Base-by-base conservation (phyloP, 2,797 vertebrate genomes). In the Epinephelus awoara region DNA sequence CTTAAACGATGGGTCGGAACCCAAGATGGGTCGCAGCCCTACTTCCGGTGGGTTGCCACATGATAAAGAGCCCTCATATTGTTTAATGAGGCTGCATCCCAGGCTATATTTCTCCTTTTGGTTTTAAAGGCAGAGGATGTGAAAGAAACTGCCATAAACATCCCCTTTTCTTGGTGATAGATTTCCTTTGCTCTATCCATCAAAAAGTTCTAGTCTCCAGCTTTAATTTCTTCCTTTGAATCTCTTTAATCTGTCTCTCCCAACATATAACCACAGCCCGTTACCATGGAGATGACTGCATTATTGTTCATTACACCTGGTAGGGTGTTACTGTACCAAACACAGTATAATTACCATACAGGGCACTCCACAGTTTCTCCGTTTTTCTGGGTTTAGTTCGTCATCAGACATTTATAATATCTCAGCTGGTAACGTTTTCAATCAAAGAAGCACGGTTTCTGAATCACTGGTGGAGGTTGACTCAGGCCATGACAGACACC, bases 1-100 rank as follows among this genome's bases (percentile, higher is more conserved):
- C 88, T 88, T 87, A 91, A 88, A 90, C 78, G 87, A 85, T 83
- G 88, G 90, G 80, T 86, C 69, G 50, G 77, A 87, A 71, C 86
- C 87, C 80, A 73, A 78, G 89, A 93, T 89, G 85, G 86, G 81
- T 91, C 80, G 56, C 85, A 86, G 77, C 77, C 83, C 77, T 85
- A 59, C 81, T 87, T 91, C 89, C 84, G 89, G 84, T 88, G 84
- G 87, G 82, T 82, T 86, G 81, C 92, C 93, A 94, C 92, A 92
- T 89, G 91, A 93, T 90, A 87, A 91, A 86, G 82, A 85, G 77
- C 80, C 63, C 85, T 90, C 72, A 86, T 90, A 92, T 88, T 90
- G 75, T 92, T 91, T 92, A 91, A 92, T 88, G 83, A 85, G 86
- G 68, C 80, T 58, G 47, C 80, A 72, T 80, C 78, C 77, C 18